phyloP scores from a whole-genome alignment of 1,140 invertebrate genomes.

The Hormaphis cornu region DNA sequence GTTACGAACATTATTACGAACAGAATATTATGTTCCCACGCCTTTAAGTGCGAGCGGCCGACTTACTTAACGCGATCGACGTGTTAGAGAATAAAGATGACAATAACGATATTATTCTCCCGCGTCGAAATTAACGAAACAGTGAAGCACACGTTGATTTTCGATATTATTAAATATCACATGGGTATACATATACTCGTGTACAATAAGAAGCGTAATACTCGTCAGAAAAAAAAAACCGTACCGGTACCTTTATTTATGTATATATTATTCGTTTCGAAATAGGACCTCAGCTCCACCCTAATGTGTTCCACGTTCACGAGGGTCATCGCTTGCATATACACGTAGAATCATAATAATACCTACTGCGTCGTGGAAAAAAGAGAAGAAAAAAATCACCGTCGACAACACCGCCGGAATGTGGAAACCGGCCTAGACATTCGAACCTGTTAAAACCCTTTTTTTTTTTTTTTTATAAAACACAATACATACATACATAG shows the following conservation, averaged over 20 bases:
- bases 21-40: no score
- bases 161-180: neutral
- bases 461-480: neutral
- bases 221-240: no score
- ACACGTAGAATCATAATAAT: neutral
- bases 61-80: no score
- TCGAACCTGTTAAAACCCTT: neutral
- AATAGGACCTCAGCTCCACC: neutral
- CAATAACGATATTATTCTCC: no score
- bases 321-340: neutral
- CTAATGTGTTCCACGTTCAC: neutral
- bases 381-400: neutral
- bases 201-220: no score
- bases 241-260: neutral
- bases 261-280: neutral
- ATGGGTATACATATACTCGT: neutral
- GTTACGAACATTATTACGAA: no score
- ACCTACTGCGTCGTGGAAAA: neutral
- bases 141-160: no score
- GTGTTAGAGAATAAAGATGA: no score
- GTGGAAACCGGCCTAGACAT: constrained; percentile 8
- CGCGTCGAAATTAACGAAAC: no score
- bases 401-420: neutral
- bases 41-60: no score
- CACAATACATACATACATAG: no score